Evolutionary conservation across 2,797 vertebrate genomes (phyloP), one percentile per base, ranked within the genome.

Genomic region (Erithacus rubecula): DNA sequence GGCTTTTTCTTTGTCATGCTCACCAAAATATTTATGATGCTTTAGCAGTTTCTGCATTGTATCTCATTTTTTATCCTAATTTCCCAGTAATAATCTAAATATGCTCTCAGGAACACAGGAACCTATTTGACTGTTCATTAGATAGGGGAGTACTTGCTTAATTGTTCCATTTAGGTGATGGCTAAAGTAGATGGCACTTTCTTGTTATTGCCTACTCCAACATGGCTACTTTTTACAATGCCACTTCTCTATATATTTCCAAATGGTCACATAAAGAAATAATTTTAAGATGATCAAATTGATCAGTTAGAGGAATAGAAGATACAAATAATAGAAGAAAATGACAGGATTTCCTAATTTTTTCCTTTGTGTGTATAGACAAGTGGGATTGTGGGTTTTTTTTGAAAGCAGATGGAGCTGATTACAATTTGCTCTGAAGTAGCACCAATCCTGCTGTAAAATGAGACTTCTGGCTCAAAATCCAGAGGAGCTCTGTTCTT

Each of bases 391-490:
- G 87, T 68, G 63, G 79, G 92, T 63, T 96, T 91, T 84, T 84
- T 83, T 60, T 79, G 65, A 85, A 79, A 96, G 78, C 89, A 96
- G 85, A 90, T 94, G 88, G 95, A 96, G 36, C 59, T 89, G 64
- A 62, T 91, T 84, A 72, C 84, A 85, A 9, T 64, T 69, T 90
- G 53, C 81, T 96, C 67, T 93, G 78, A 88, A 94, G 63, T 85
- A 90, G 36, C 83, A 90, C 37, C 56, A 93, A 26, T 95, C 63
- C 77, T 92, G 24, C 22, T 92, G 58, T 94, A 96, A 94, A 87
- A 96, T 92, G 91, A 95, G 56, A 51, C 91, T 95, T 90, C 69
- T 93, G 44, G 15, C 60, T 62, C 63, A 89, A 95, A 96, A 89
- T 77, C 51, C 56, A 90, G 81, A 96, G 87, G 70, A 74, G 30